Base-by-base conservation (phyloP, 2,888 invertebrate genomes). In the Zaprionus obscuricornis region DNA sequence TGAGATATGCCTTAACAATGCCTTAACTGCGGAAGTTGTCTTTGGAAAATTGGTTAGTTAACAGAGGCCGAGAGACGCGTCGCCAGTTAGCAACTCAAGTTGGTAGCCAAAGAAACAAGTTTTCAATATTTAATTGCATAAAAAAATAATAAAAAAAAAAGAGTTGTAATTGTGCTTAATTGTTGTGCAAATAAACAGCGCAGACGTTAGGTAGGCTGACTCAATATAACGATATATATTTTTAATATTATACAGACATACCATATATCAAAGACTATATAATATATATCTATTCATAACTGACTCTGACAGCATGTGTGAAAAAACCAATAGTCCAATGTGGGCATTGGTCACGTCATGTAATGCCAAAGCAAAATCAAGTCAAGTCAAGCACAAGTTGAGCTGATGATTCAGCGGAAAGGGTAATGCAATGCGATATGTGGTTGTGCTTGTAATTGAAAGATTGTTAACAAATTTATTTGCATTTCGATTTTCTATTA, bases 151-250 rank as follows among this genome's bases (percentile, higher is more conserved):
- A n/a, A n/a, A n/a, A n/a, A n/a, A n/a, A n/a, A n/a, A n/a, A n/a
- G n/a, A n/a, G n/a, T 58, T 59, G 59, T 64, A 82, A 77, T 81
- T 77, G 71, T 71, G 71, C 58, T 63, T 85, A 85, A 85, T 82
- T 76, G 77, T 60, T 85, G 78, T 74, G 64, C 62, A 74, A 74
- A 75, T 71, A 59, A 43, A 51, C 63, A 40, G 51, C 43, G 45
- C 24, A 29, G 56, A 65, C 66, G n/a, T n/a, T n/a, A n/a, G n/a
- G n/a, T n/a, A 50, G 37, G 47, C 36, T 65, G 65, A 51, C 51
- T 51, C 65, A 66, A 66, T 47, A 10, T n/a, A n/a, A n/a, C n/a
- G n/a, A n/a, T n/a, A n/a, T n/a, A n/a, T n/a, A n/a, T n/a, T n/a
- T n/a, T n/a, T n/a, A n/a, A n/a, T n/a, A n/a, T n/a, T n/a, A n/a